Conservation (phyloP, 2,797 vertebrate genomes). For the Philypnodon macrostomus region DNA sequence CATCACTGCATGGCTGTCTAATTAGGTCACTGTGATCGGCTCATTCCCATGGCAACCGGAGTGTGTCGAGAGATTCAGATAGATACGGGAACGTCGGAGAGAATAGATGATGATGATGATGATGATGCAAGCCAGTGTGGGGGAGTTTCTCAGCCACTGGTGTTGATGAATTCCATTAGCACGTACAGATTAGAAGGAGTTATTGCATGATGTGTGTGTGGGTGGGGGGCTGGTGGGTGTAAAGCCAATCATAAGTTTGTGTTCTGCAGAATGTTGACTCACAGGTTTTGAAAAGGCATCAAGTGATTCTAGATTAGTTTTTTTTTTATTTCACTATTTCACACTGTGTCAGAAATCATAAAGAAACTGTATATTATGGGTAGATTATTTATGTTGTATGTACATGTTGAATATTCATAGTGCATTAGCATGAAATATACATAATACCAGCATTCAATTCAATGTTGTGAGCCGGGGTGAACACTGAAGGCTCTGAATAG, state of each 20-base stretch:
- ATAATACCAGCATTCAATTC: too few species aligned
- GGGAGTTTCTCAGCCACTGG: conserved; percentile 48
- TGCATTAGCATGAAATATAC: too few species aligned
- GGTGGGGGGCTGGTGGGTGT: conserved; percentile 22
- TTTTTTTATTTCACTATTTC: not conserved
- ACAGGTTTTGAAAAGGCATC: not conserved
- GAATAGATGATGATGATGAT: conserved; percentile 32
- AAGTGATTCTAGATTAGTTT: not conserved
- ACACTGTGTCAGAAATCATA: too few species aligned
- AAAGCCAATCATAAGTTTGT: not conserved
- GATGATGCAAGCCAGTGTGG: conserved; percentile 45
- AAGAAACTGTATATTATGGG: too few species aligned
- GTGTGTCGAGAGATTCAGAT: conserved; percentile 34
- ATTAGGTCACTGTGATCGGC: conserved; percentile 75
- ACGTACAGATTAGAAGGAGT: conserved; percentile 25
- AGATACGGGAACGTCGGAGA: conserved; percentile 3
- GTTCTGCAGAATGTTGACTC: conserved; percentile 13
- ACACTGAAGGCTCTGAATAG: too few species aligned
- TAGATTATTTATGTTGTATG: too few species aligned
- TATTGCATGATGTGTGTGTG: conserved; percentile 24
- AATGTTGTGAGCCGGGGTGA: too few species aligned
- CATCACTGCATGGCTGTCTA: conserved; percentile 70
- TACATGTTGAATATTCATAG: too few species aligned
- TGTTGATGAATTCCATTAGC: conserved; percentile 56
- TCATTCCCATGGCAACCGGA: conserved; percentile 75